phyloP scores from a whole-genome alignment of 2,888 invertebrate genomes.

The Rhimphoctona megacephalus region DNA sequence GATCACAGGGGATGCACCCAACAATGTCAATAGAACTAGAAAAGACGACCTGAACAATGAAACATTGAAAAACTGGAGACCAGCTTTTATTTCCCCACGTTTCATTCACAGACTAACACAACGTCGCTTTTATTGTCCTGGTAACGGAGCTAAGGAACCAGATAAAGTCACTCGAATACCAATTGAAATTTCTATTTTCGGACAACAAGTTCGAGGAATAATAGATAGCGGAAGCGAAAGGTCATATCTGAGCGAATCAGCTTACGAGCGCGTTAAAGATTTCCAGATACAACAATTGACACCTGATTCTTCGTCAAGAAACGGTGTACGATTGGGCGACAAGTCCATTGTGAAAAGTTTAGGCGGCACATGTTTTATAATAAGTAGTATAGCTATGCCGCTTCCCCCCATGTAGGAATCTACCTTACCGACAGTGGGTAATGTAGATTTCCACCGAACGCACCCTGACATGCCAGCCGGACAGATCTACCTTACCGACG shows the following conservation, averaged over 20 bases:
- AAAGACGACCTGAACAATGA: background rate
- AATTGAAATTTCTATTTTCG: slow-evolving; percentile 49
- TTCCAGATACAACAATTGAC: slow-evolving; percentile 21
- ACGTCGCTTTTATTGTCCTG: background rate
- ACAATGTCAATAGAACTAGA: background rate
- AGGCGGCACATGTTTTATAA: slow-evolving; percentile 49
- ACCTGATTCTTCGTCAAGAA: slow-evolving; percentile 31
- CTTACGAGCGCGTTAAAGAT: slow-evolving; percentile 16
- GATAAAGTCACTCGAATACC: slow-evolving; percentile 26
- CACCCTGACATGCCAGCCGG: no score
- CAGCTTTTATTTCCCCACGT: background rate
- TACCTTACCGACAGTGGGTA: no score
- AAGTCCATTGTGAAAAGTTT: slow-evolving; percentile 20
- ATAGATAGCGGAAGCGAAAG: slow-evolving; percentile 52
- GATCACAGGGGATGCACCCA: background rate
- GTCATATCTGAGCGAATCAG: slow-evolving; percentile 18
- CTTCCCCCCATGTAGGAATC: no score
- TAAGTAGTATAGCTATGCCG: no score
- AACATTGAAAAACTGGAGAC: slow-evolving; percentile 28
- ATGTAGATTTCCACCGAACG: no score
- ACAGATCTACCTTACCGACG: no score
- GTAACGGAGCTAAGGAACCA: slow-evolving; percentile 50
- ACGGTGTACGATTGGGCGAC: slow-evolving; percentile 44
- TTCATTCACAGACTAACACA: background rate
- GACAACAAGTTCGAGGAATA: slow-evolving; percentile 41